Evolutionary conservation across 2,888 invertebrate species (phyloP).

Genomic region (Taenaris catops): DNA sequence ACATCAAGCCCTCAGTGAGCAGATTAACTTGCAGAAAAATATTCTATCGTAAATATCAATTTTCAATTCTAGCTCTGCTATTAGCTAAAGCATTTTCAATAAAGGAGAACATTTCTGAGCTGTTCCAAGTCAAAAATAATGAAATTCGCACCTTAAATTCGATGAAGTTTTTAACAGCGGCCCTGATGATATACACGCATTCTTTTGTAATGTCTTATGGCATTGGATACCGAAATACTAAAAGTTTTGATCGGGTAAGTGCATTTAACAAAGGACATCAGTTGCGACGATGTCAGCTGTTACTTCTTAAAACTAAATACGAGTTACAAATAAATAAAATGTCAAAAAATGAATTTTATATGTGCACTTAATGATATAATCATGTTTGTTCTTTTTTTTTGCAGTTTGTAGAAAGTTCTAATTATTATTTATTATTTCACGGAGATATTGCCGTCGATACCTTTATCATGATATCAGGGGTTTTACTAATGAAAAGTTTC

Average conservation of each 20-base stretch:
- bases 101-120: background rate
- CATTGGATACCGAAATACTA: background rate
- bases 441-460: background rate
- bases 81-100: slow-evolving; percentile 4
- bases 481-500: slow-evolving; percentile 1
- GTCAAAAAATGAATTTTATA: background rate
- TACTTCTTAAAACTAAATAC: too few relatives aligned
- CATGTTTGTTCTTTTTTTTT: slow-evolving; percentile 1
- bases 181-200: background rate
- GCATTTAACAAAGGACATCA: too few relatives aligned
- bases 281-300: too few relatives aligned
- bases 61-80: too few relatives aligned
- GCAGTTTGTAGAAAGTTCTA: background rate
- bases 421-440: background rate
- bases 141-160: slow-evolving; percentile 1
- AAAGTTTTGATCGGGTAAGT: background rate
- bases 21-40: too few relatives aligned
- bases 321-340: background rate
- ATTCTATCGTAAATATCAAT: too few relatives aligned
- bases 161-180: background rate
- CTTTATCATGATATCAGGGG: slow-evolving; percentile 1
- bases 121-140: background rate
- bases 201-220: background rate
- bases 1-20: too few relatives aligned
- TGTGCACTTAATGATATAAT: background rate